Base-by-base conservation (phyloP, 2,797 vertebrate species). In the Falco columbarius region DNA sequence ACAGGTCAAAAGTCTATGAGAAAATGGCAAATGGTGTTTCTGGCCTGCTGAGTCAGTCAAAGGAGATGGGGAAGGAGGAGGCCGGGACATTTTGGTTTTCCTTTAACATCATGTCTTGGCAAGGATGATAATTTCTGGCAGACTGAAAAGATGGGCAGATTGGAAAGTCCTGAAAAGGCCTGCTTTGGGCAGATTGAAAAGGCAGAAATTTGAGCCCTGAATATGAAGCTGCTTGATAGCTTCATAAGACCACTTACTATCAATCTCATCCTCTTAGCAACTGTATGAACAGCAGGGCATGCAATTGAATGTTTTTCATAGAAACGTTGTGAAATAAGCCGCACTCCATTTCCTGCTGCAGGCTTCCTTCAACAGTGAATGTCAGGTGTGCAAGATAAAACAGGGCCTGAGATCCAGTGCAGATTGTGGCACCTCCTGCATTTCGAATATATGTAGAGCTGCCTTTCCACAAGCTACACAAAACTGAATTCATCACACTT, bases 241-340 rank as follows among this genome's bases (percentile, higher is more conserved):
- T 93, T 91, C 49, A n/a, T 51, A 83, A 93, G 91, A 76, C 86
- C 81, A 89, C 86, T 95, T 90, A 68, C 76, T 90, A 94, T 94
- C 91, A 89, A 93, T 96, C 86, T 97, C 93, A 49, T 80, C 84
- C 93, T 96, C 89, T 92, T 93, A 93, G 73, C 86, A 92, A 90
- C 81, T 93, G 59, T 70, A 87, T 23, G 75, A 95, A 86, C 81
- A 96, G 93, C 91, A 87, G 89, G 82, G 65, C 84, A 83, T 76
- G 86, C 79, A 90, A 96, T 51, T 81, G 86, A 96, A 93, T 91
- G 90, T 66, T 94, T 97, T 92, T 88, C 89, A 94, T 91, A 86
- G 58, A 79, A 91, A 91, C 3, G 7, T 63, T 66, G 73, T 93
- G 83, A 89, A 96, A 93, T 95, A 94, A 96, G 90, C 70, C 1